Conservation (phyloP, 2,797 vertebrate genomes). For the Melanotaenia pygmaea region DNA sequence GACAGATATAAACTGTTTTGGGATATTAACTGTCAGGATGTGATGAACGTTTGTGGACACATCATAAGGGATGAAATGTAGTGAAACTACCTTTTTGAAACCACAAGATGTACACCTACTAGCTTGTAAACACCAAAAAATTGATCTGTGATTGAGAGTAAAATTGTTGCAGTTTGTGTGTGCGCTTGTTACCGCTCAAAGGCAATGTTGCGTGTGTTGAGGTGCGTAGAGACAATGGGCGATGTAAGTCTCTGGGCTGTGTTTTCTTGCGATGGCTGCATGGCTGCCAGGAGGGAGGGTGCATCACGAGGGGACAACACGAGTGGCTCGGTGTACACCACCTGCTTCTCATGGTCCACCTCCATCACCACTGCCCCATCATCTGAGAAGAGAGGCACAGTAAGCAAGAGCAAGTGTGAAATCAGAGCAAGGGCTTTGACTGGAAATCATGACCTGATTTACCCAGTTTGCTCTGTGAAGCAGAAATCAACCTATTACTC, state of each 20-base stretch:
- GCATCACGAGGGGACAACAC: constrained; percentile 89
- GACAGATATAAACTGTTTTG: not conserved
- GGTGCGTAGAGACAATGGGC: constrained; percentile 94
- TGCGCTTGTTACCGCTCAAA: constrained; percentile 88
- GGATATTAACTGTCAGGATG: not conserved
- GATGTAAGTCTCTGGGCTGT: constrained; percentile 93
- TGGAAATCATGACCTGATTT: not conserved
- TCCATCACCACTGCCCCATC: constrained; percentile 96
- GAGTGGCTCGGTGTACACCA: constrained; percentile 93
- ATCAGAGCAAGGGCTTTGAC: not conserved
- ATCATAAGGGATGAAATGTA: not conserved
- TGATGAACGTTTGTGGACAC: not conserved
- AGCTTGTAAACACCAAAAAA: not conserved
- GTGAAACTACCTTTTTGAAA: not conserved
- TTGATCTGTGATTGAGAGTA: not conserved
- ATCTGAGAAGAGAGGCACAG: constrained; percentile 71
- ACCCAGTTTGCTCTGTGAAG: no score
- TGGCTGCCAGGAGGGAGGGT: constrained; percentile 91
- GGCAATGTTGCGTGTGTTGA: constrained; percentile 95
- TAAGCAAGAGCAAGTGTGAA: not conserved
- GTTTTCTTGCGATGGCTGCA: constrained; percentile 94
- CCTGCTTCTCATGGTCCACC: constrained; percentile 96
- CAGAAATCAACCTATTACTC: constrained; percentile 25
- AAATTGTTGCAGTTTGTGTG: not conserved
- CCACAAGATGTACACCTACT: not conserved